A percentile compares a stretch with the other conserved stretches of the same genome.
Evolutionary conservation across 2,888 invertebrate genomes (phyloP).

Genomic region (Muscina levida): DNA sequence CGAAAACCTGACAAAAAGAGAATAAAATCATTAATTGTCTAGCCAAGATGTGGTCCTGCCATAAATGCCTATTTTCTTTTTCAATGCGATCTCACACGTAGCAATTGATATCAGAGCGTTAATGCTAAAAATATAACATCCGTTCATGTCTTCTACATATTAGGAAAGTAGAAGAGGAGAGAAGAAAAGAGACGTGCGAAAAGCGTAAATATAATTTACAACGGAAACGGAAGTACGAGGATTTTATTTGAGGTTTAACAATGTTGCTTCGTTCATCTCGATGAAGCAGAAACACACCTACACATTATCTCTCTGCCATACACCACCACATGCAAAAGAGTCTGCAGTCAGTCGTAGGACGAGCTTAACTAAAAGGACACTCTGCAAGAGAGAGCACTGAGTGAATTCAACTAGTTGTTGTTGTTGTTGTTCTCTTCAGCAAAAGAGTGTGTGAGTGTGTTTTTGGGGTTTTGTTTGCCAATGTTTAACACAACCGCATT

Average conservation of each 20-base stretch:
- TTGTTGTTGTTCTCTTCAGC: conserved; percentile 26
- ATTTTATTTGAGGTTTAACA: conserved; percentile 54
- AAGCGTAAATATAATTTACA: conserved; percentile 65
- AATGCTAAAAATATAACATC: conserved; percentile 35
- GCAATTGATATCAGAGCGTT: conserved; percentile 30
- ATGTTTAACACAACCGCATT: conserved; percentile 52
- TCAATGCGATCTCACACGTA: background rate
- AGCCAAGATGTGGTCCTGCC: too few species aligned
- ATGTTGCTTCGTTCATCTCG: conserved; percentile 46
- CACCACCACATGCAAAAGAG: conserved; percentile 1
- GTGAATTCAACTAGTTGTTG: conserved; percentile 25
- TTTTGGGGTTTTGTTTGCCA: conserved; percentile 22
- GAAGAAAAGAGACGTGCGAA: background rate
- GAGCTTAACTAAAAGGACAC: background rate
- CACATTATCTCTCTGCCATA: background rate
- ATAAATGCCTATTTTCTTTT: conserved; percentile 9
- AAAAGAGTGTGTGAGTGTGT: conserved; percentile 8
- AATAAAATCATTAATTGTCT: too few species aligned
- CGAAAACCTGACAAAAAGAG: too few species aligned
- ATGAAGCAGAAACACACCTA: background rate
- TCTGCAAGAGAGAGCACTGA: conserved; percentile 28
- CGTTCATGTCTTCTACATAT: too few species aligned
- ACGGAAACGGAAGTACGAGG: conserved; percentile 61
- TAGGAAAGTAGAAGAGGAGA: too few species aligned
- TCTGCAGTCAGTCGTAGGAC: conserved; percentile 5